Evolutionary conservation across 2,888 invertebrate species (phyloP).

Genomic region (Tachina lurida): DNA sequence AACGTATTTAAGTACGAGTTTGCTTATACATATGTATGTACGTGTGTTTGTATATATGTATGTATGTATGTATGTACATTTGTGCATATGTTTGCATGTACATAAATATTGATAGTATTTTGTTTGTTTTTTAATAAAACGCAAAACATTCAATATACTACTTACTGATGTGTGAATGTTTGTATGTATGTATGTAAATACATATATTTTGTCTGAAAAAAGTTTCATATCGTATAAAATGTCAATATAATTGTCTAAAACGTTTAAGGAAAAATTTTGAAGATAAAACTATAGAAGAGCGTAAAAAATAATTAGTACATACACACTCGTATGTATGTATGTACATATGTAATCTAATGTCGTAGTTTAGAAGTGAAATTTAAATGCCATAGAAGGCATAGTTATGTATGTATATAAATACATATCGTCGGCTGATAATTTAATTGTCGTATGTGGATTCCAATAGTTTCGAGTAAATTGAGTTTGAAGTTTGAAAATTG

Average conservation of each 20-base stretch:
- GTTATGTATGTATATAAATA: no score
- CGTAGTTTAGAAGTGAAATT: constrained; percentile 2
- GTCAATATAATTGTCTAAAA: not conserved
- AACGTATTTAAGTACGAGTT: constrained; percentile 25
- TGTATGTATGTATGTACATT: not conserved
- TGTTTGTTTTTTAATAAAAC: constrained; percentile 9
- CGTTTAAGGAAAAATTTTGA: not conserved
- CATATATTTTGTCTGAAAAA: not conserved
- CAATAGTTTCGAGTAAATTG: no score
- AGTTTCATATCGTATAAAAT: not conserved
- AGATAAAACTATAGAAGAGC: not conserved
- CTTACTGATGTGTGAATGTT: no score
- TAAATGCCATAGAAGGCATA: constrained; percentile 1
- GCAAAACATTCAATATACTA: constrained; percentile 19
- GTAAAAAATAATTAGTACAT: not conserved
- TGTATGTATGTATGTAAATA: no score
- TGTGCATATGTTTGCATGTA: not conserved
- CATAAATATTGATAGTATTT: no score
- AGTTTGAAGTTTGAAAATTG: no score
- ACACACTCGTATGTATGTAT: no score
- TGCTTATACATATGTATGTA: not conserved
- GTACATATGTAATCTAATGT: not conserved
- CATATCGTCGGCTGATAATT: no score
- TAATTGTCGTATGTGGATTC: no score
- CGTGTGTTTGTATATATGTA: not conserved